Evolutionary conservation across 2,113 vertebrate species (phyloP).

Genomic region (Himantopus leucocephalus): DNA sequence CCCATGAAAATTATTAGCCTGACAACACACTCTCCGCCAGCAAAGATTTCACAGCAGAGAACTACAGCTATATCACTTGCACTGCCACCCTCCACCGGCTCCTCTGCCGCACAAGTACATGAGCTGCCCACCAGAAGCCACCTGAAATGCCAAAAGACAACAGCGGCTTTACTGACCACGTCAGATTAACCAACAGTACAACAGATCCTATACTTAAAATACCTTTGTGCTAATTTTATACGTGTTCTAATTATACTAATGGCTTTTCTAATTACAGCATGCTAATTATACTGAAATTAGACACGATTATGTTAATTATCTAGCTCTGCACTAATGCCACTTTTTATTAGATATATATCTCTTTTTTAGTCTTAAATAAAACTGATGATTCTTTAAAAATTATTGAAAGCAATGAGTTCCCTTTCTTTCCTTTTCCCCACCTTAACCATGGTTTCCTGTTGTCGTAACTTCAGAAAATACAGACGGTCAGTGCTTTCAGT

Average conservation of each 20-base stretch:
- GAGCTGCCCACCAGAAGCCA: background rate
- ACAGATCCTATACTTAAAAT: background rate
- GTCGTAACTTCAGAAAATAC: background rate
- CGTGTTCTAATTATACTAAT: background rate
- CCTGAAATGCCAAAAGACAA: background rate
- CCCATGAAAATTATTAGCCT: background rate
- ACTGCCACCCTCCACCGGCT: background rate
- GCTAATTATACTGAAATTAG: conserved; percentile 12
- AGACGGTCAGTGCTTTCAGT: background rate
- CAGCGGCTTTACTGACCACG: background rate
- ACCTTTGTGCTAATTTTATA: background rate
- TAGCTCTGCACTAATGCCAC: background rate
- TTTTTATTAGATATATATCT: conserved; percentile 1
- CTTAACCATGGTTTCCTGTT: background rate
- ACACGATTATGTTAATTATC: background rate
- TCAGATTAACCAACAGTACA: background rate
- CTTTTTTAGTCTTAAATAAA: background rate
- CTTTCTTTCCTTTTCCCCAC: background rate
- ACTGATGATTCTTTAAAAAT: background rate
- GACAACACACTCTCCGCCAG: background rate
- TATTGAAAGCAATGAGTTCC: background rate
- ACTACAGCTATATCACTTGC: background rate
- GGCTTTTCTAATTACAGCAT: background rate
- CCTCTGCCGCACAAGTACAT: background rate
- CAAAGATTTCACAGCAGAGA: background rate